phyloP scores from a whole-genome alignment of 2,113 vertebrate genomes.

The Crotalus viridis region DNA sequence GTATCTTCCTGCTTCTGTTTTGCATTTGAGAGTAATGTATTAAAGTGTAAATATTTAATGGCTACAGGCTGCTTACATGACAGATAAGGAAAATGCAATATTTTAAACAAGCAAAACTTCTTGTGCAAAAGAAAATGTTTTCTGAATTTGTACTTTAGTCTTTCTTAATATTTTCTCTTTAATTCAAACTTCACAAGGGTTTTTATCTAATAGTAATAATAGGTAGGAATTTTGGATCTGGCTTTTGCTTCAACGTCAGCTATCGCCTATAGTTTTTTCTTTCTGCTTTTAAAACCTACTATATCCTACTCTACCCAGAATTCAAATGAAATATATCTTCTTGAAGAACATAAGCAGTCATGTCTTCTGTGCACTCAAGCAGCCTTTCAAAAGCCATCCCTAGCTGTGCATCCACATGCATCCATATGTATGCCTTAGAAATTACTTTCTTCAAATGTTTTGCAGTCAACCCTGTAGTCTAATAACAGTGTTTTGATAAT shows the following conservation, averaged over 20 bases:
- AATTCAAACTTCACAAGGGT: no score
- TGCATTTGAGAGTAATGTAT: background rate
- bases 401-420: background rate
- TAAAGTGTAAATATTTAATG: background rate
- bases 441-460: background rate
- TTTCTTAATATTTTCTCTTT: background rate
- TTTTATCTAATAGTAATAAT: background rate
- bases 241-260: slow-evolving; percentile 47
- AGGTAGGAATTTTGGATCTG: slow-evolving; percentile 27
- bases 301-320: fast-evolving
- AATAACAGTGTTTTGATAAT: background rate
- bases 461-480: background rate
- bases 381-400: background rate
- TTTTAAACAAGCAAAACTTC: background rate
- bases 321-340: background rate
- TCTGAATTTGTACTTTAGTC: background rate
- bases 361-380: background rate
- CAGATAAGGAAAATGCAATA: background rate
- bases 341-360: background rate
- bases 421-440: background rate
- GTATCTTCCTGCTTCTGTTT: background rate
- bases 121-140: background rate
- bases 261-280: background rate
- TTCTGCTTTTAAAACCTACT: background rate
- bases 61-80: background rate